Evolutionary conservation across 2,888 invertebrate species (phyloP).

Genomic region (Ormia ochracea): DNA sequence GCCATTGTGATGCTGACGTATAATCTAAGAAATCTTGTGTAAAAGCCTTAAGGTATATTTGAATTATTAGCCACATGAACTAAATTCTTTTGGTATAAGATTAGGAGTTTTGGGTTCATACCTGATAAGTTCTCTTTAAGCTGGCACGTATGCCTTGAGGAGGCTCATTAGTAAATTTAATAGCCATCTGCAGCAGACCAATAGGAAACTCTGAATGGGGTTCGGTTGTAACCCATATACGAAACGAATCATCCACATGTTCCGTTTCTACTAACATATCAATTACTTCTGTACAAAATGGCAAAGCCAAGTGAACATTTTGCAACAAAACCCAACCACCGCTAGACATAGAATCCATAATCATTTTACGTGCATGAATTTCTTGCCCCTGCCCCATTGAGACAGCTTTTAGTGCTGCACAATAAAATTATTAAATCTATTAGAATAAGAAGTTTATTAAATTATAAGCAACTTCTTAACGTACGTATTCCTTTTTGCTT

Average conservation of each 20-base stretch:
- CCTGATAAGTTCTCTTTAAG: constrained; percentile 94
- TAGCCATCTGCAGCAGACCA: constrained; percentile 90
- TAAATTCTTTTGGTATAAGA: not conserved
- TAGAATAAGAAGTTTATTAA: too few species aligned
- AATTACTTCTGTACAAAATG: constrained; percentile 95
- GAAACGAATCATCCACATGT: constrained; percentile 87
- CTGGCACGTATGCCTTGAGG: constrained; percentile 96
- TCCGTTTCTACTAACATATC: constrained; percentile 92
- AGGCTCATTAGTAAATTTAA: constrained; percentile 98
- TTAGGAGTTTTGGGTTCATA: constrained; percentile 50
- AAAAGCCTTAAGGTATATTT: constrained; percentile 68
- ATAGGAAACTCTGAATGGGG: constrained; percentile 96
- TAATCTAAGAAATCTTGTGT: constrained; percentile 93
- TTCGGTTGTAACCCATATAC: constrained; percentile 97
- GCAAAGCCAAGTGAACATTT: constrained; percentile 96
- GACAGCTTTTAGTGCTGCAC: constrained; percentile 85
- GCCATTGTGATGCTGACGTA: constrained; percentile 94
- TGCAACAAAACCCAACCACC: constrained; percentile 97
- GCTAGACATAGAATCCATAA: constrained; percentile 85
- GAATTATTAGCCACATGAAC: not conserved
- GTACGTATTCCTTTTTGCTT: constrained; percentile 90
- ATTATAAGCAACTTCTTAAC: constrained; percentile 66
- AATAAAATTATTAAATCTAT: not conserved
- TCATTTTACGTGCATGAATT: constrained; percentile 87
- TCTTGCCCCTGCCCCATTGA: constrained; percentile 99